phyloP scores from a whole-genome alignment of 2,797 vertebrate genomes.

The Phoebastria nigripes region DNA sequence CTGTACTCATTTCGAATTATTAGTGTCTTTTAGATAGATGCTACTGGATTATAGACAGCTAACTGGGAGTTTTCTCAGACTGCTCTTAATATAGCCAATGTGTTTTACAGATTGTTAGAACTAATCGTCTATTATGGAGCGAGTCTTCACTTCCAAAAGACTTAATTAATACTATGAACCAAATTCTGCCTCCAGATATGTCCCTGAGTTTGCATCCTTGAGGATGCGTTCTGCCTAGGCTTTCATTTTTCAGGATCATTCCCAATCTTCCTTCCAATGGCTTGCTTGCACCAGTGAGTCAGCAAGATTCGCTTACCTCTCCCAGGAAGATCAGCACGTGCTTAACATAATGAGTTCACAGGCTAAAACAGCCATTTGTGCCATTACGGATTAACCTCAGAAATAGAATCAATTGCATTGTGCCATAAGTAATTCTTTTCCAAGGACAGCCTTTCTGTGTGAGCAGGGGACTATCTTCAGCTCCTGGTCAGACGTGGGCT shows the following conservation, averaged over 20 bases:
- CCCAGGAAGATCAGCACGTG: background rate
- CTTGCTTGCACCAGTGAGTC: background rate
- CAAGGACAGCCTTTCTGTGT: background rate
- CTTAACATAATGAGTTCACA: background rate
- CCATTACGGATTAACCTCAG: background rate
- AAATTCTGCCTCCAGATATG: background rate
- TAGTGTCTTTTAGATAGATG: background rate
- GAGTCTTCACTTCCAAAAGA: background rate
- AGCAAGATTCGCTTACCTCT: background rate
- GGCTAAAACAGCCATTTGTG: background rate
- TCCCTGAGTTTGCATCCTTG: background rate
- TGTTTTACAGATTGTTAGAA: background rate
- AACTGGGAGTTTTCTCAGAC: background rate
- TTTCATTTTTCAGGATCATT: conserved; percentile 4
- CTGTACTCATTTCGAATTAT: background rate
- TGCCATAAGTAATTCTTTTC: conserved; percentile 10
- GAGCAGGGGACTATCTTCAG: background rate
- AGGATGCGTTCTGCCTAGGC: background rate
- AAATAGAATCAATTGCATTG: background rate
- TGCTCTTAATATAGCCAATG: background rate
- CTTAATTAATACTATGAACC: background rate
- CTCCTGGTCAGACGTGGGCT: accelerated
- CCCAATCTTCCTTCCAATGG: background rate
- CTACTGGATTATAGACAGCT: background rate
- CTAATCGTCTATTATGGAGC: background rate